These are phyloP conservation scores for Crypturellus undulatus DNA, from an alignment of 2,113 vertebrate species.

Conservation along the genomic window DNA sequence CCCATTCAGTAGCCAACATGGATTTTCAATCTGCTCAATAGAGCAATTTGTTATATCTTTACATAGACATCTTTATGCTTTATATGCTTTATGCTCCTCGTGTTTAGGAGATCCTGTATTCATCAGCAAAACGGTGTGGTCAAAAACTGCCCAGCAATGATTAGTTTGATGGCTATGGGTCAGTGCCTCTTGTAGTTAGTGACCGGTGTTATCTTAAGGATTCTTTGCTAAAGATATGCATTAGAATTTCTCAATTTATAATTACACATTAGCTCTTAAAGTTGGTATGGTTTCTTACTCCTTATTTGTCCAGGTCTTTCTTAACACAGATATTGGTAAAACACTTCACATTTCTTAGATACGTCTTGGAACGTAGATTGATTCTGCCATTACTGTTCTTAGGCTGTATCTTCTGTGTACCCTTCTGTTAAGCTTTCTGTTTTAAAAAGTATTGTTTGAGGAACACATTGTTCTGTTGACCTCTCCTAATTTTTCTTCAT, in stretches of 20 bases:
- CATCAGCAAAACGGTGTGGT: not conserved
- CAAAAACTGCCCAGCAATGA: not conserved
- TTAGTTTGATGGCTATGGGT: not conserved
- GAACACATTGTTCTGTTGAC: not conserved
- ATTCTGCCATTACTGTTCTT: not conserved
- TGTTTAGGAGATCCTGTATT: not conserved
- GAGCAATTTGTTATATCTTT: not conserved
- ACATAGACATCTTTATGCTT: not conserved
- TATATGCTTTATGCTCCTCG: not conserved
- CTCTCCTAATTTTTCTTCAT: not conserved
- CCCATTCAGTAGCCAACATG: not conserved
- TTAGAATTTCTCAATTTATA: not conserved
- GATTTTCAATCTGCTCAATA: not conserved
- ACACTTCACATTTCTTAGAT: not conserved
- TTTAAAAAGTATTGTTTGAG: not conserved
- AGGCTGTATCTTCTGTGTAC: not conserved
- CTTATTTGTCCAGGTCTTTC: not conserved
- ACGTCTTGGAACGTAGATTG: not conserved
- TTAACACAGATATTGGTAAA: not conserved
- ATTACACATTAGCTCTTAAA: not conserved
- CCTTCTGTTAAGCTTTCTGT: not conserved
- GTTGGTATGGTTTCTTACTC: not conserved
- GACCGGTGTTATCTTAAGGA: not conserved
- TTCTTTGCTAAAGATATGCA: not conserved
- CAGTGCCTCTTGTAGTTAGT: not conserved